These are phyloP conservation scores for Rhinoderma darwinii DNA, from an alignment of 2,113 vertebrate species.

Conservation along the genomic window DNA sequence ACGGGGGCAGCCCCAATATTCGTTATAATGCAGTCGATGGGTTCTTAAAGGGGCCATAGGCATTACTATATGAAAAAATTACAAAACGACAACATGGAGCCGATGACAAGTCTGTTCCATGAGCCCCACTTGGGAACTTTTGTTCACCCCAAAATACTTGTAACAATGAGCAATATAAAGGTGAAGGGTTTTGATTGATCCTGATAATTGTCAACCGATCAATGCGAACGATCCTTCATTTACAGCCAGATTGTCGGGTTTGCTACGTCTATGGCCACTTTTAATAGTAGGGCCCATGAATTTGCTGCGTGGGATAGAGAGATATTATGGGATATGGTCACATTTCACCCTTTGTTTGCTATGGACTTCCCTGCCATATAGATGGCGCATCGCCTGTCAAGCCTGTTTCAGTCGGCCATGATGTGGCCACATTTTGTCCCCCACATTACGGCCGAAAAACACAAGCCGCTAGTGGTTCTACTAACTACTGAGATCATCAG, in stretches of 20 bases:
- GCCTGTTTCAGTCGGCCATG: neutral
- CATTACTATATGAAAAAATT: neutral
- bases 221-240: neutral
- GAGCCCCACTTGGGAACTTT: too few species aligned
- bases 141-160: too few species aligned
- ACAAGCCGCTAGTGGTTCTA: too few species aligned
- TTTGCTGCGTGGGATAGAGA: neutral
- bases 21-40: neutral
- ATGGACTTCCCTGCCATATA: neutral
- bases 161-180: too few species aligned
- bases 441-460: too few species aligned
- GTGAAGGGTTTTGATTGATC: too few species aligned
- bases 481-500: too few species aligned
- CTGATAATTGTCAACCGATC: too few species aligned
- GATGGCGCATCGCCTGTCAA: too few species aligned
- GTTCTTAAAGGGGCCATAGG: neutral
- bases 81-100: neutral
- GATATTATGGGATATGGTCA: neutral
- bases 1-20: neutral
- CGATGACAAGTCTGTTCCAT: neutral
- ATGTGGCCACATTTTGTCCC: neutral
- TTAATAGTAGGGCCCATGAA: neutral
- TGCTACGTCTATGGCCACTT: too few species aligned
- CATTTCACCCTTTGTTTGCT: neutral
- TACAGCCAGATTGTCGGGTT: too few species aligned